A percentile compares a stretch with the other conserved stretches of the same genome.
phyloP scores from a whole-genome alignment of 2,888 invertebrate species.

The Synanthedon vespiformis region DNA sequence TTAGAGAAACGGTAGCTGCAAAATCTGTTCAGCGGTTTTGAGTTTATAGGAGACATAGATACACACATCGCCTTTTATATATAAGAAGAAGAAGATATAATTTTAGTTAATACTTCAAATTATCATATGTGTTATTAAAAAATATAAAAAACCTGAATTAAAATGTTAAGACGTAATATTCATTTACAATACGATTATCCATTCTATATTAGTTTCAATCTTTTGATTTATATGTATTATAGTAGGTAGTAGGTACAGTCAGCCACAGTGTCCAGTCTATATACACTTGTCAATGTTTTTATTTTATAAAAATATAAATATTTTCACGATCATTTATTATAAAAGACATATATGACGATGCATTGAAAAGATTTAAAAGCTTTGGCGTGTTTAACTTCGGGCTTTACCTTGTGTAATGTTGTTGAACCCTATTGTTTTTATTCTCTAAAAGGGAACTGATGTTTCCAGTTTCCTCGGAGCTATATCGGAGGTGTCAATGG shows the following conservation, averaged over 20 bases:
- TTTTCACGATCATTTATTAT: background rate
- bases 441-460: background rate
- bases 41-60: too few relatives aligned
- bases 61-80: too few relatives aligned
- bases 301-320: too few relatives aligned
- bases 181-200: background rate
- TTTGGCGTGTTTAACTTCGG: background rate
- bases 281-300: too few relatives aligned
- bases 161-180: background rate
- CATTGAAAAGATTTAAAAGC: background rate
- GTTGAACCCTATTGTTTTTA: background rate
- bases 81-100: too few relatives aligned
- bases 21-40: too few relatives aligned
- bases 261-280: too few relatives aligned
- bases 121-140: background rate
- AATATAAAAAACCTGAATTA: background rate
- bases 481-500: background rate
- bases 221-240: background rate
- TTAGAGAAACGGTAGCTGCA: too few relatives aligned
- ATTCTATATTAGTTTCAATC: background rate
- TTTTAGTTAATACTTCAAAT: too few relatives aligned
- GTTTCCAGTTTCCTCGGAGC: background rate
- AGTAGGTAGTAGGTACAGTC: too few relatives aligned
- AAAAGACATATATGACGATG: background rate
- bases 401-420: background rate